These are phyloP conservation scores for Margarornis squamiger DNA, from an alignment of 2,797 vertebrate genomes.

Conservation along the genomic window DNA sequence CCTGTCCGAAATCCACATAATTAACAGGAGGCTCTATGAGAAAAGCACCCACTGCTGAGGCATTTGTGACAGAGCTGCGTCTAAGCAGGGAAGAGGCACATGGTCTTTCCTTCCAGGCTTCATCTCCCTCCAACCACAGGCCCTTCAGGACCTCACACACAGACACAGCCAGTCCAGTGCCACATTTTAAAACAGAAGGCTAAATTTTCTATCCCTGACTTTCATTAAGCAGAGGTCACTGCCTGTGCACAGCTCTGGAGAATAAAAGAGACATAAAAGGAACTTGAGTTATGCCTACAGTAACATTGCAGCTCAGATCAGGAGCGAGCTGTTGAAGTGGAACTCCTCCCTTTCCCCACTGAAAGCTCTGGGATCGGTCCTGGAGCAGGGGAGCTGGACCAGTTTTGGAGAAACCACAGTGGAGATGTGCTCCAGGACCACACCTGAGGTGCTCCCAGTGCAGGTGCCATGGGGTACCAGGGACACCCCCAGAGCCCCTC, in stretches of 20 bases:
- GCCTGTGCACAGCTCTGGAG: neutral
- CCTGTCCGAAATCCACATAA: neutral
- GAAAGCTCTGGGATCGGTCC: neutral
- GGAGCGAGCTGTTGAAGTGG: neutral
- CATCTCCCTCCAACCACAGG: neutral
- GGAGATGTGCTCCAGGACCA: conserved; percentile 1
- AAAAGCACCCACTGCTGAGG: neutral
- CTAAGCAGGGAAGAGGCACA: neutral
- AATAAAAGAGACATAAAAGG: conserved; percentile 8
- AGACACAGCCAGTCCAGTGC: neutral
- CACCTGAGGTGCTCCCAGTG: neutral
- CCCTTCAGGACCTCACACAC: neutral
- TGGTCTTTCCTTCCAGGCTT: neutral
- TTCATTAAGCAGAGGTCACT: neutral
- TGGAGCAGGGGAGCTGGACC: neutral
- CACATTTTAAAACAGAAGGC: neutral
- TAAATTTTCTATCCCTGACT: conserved; percentile 7
- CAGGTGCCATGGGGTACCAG: neutral
- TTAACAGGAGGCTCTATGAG: neutral
- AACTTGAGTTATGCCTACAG: neutral
- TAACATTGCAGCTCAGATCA: neutral
- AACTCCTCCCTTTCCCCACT: neutral
- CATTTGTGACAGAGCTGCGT: neutral
- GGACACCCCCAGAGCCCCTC: neutral
- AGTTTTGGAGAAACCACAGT: neutral